These are phyloP conservation scores for Syngnathus rostellatus DNA, from an alignment of 2,797 vertebrate species.

Conservation along the genomic window DNA sequence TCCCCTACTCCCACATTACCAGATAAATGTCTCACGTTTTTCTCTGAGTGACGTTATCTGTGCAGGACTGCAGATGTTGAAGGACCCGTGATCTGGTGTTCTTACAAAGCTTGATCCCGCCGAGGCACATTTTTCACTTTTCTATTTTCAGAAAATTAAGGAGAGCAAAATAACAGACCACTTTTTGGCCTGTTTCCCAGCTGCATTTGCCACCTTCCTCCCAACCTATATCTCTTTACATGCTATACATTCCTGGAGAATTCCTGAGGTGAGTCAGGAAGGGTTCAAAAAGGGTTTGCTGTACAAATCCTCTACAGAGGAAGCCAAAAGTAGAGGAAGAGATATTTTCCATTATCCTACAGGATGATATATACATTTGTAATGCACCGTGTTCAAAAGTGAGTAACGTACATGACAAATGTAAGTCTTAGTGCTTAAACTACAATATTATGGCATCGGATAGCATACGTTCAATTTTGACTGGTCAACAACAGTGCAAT, in stretches of 20 bases:
- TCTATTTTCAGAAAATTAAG: neutral
- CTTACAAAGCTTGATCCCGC: slow-evolving; percentile 10
- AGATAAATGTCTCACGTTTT: slow-evolving; percentile 64
- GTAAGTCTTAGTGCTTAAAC: neutral
- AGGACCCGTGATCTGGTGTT: slow-evolving; percentile 39
- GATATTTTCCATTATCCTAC: neutral
- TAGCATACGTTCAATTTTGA: neutral
- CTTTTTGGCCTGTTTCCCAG: neutral
- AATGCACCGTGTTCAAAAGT: no score
- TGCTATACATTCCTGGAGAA: neutral
- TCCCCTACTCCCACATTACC: slow-evolving; percentile 55
- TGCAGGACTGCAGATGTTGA: slow-evolving; percentile 59
- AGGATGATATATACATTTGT: neutral
- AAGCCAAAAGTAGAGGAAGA: neutral
- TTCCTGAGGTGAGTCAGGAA: neutral
- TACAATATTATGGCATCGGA: no score
- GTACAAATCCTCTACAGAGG: neutral
- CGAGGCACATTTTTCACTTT: neutral
- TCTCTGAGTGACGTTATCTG: slow-evolving; percentile 65
- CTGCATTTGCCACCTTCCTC: neutral
- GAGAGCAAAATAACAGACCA: neutral
- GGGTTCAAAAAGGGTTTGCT: neutral
- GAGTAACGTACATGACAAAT: neutral
- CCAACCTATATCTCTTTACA: neutral
- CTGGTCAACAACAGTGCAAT: neutral